A percentile compares a stretch with the other conserved stretches of the same genome.
These are phyloP conservation scores for Acleris sparsana DNA, from an alignment of 2,888 invertebrate genomes.

Conservation along the genomic window DNA sequence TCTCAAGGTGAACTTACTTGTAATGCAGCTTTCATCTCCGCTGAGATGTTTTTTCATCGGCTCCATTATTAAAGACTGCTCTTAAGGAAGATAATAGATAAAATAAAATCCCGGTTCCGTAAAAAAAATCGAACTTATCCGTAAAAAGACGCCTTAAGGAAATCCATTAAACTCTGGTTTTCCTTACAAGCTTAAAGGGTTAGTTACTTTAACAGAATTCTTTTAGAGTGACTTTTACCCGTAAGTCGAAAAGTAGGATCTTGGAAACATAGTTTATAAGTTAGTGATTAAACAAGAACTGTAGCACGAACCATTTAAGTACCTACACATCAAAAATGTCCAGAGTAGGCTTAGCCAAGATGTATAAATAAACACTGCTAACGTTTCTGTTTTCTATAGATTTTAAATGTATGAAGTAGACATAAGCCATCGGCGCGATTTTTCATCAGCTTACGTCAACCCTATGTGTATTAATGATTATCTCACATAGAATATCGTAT, in stretches of 20 bases:
- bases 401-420: too few relatives aligned
- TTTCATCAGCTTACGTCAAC: too few relatives aligned
- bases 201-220: background rate
- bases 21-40: background rate
- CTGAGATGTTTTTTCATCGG: conserved; percentile 13
- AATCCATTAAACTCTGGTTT: conserved; percentile 15
- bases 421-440: too few relatives aligned
- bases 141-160: conserved; percentile 5
- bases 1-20: background rate
- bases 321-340: too few relatives aligned
- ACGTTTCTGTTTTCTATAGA: too few relatives aligned
- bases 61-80: conserved; percentile 4
- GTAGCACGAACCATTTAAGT: too few relatives aligned
- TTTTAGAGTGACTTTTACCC: background rate
- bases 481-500: too few relatives aligned
- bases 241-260: background rate
- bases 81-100: conserved; percentile 11
- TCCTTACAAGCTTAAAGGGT: conserved; percentile 17
- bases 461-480: too few relatives aligned
- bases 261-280: too few relatives aligned
- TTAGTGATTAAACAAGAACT: too few relatives aligned
- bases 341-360: too few relatives aligned
- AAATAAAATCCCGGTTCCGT: conserved; percentile 5
- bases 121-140: conserved; percentile 10
- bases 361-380: too few relatives aligned